phyloP scores from a whole-genome alignment of 2,888 invertebrate species.

The Dexiosoma caninum region DNA sequence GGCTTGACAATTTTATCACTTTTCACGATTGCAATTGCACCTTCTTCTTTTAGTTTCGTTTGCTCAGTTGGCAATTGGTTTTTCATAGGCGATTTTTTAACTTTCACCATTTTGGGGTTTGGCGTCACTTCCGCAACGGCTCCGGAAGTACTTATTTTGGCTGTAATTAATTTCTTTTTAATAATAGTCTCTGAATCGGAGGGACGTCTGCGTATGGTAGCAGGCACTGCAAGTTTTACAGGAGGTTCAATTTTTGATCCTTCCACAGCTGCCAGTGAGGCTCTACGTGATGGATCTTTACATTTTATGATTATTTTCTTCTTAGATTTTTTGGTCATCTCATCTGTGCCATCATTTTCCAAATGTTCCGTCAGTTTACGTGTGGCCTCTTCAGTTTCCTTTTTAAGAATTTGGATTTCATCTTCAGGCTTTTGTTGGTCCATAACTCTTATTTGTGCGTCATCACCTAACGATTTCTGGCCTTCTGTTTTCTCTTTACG shows the following conservation, averaged over 20 bases:
- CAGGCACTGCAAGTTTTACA: slow-evolving; percentile 56
- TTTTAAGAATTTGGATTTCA: not conserved
- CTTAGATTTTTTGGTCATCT: slow-evolving; percentile 1
- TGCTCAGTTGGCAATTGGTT: slow-evolving; percentile 60
- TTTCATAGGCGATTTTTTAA: slow-evolving; percentile 61
- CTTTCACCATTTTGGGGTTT: slow-evolving; percentile 63
- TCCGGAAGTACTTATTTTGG: slow-evolving; percentile 63
- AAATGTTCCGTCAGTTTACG: not conserved
- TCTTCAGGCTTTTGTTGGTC: not conserved
- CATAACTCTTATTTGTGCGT: not conserved
- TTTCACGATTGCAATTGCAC: not conserved
- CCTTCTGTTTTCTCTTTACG: not conserved
- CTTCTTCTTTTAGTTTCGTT: slow-evolving; percentile 24
- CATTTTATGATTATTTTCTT: slow-evolving; percentile 35
- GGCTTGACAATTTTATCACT: slow-evolving; percentile 41
- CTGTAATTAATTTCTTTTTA: slow-evolving; percentile 68
- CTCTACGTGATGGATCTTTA: slow-evolving; percentile 66
- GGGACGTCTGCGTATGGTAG: slow-evolving; percentile 70
- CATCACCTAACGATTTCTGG: too few species aligned
- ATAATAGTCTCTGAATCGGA: slow-evolving; percentile 74
- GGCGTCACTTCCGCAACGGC: slow-evolving; percentile 62
- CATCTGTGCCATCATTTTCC: not conserved
- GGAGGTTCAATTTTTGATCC: slow-evolving; percentile 71
- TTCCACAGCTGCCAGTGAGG: slow-evolving; percentile 75
- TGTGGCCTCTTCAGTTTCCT: slow-evolving; percentile 22